Percentiles rank a stretch among this genome's conserved stretches.
phyloP scores from a whole-genome alignment of 1,140 invertebrate species.

The Aphis craccivora region DNA sequence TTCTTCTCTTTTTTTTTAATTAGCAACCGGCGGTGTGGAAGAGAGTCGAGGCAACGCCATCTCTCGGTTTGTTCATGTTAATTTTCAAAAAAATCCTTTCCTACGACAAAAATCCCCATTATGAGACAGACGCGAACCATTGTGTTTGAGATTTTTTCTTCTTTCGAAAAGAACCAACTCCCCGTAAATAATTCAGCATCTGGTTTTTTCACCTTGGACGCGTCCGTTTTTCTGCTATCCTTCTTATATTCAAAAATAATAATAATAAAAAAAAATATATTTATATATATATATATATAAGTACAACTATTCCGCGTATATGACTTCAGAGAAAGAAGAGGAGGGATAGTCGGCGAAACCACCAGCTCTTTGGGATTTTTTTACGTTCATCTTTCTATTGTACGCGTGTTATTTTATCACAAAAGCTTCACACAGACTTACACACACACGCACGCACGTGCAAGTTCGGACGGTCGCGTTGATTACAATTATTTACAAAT shows the following conservation, averaged over 20 bases:
- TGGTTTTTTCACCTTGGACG: slow-evolving; percentile 41
- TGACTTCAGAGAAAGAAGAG: not conserved
- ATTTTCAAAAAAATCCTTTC: slow-evolving; percentile 27
- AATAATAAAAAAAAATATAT: not conserved
- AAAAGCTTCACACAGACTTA: not conserved
- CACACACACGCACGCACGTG: not conserved
- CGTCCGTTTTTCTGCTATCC: not conserved
- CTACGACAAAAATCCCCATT: not conserved
- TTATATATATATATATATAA: not conserved
- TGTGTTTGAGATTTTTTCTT: not conserved
- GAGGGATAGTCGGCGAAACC: not conserved
- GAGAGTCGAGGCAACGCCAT: slow-evolving; percentile 42
- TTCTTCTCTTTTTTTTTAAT: slow-evolving; percentile 27
- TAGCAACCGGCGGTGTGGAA: not conserved
- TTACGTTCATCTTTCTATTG: not conserved
- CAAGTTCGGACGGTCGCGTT: not conserved
- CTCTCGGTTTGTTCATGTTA: slow-evolving; percentile 2
- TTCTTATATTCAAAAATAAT: slow-evolving; percentile 21
- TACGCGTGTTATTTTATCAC: not conserved
- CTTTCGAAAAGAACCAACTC: slow-evolving; percentile 32
- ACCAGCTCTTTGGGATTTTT: not conserved
- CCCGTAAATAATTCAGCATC: slow-evolving; percentile 35
- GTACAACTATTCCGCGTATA: not conserved
- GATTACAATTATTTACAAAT: not conserved
- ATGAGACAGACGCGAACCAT: not conserved